Evolutionary conservation across 2,797 vertebrate species (phyloP), one percentile per base, ranked within the genome.

Genomic region (Meda fulgida): DNA sequence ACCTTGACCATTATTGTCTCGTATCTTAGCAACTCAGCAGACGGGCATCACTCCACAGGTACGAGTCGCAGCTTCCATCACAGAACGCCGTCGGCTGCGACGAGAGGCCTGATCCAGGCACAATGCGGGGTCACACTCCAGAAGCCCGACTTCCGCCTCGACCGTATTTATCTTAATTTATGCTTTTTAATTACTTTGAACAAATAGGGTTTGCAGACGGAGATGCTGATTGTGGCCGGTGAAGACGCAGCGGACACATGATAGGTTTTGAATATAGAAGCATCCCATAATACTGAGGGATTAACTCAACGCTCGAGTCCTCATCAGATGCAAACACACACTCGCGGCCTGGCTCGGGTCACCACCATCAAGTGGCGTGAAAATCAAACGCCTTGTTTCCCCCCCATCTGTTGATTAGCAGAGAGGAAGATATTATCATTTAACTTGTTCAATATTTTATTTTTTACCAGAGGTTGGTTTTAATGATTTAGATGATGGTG

Each of bases 21-120:
- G 89, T 91, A 79, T 90, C 91, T 87, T 90, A 90, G 90, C 91
- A 91, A 90, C 90, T 89, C 86, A 66, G 87, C 89, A 88, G 85
- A 85, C 89, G 48, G 26, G 82, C 81, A 89, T 90, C 85, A 84
- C 88, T 90, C 82, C 55, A 75, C 88, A 92, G 89, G 90, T 90
- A 89, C 38, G 73, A 89, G 89, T 82, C 79, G 83, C 71, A 70
- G 80, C 83, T 90, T 84, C 53, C 86, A 82, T 82, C 83, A 71
- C 36, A 14, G 55, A 80, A 23, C 1, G 84, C 67, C 31, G 16
- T 46, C 36, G 83, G 72, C 60, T 80, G 53, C 69, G 31, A 73
- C 76, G 72, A 70, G 72, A 80, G 76, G 78, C 71, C 84, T 82
- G 71, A 84, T 87, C 87, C 84, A 84, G 75, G 80, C 86, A 83